A percentile compares a stretch with the other conserved stretches of the same genome.
Evolutionary conservation across 2,888 invertebrate genomes (phyloP).

Genomic region (Drepana falcataria): DNA sequence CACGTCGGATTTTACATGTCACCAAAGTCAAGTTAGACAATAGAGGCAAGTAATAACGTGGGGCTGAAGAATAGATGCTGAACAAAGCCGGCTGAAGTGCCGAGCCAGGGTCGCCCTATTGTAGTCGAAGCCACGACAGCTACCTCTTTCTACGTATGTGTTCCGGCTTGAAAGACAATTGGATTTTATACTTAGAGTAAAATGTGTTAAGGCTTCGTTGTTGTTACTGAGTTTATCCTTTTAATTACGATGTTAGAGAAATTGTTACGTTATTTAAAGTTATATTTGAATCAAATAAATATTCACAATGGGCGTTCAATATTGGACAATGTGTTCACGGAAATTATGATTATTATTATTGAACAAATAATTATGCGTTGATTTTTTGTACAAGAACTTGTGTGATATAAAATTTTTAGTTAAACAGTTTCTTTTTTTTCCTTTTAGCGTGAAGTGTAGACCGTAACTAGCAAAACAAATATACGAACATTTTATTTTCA

Average conservation of each 20-base stretch:
- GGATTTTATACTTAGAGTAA: background rate
- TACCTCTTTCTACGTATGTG: constrained; percentile 3
- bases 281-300: no score
- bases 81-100: constrained; percentile 69
- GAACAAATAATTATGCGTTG: no score
- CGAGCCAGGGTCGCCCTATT: constrained; percentile 37
- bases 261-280: no score
- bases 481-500: background rate
- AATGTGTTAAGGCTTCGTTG: background rate
- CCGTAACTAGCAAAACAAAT: background rate
- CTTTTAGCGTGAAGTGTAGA: background rate
- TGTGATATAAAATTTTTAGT: no score
- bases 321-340: no score
- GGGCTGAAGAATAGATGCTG: constrained; percentile 56
- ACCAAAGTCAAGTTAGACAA: constrained; percentile 43
- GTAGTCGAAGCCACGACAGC: constrained; percentile 27
- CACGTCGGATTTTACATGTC: constrained; percentile 47
- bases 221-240: background rate
- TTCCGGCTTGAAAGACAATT: constrained; percentile 1
- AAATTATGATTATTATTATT: no score
- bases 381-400: no score
- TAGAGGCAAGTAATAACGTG: constrained; percentile 57
- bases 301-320: no score
- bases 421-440: no score
- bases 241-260: no score